Evolutionary conservation across 1,140 invertebrate genomes (phyloP).

Genomic region (Eufriesea mexicana): DNA sequence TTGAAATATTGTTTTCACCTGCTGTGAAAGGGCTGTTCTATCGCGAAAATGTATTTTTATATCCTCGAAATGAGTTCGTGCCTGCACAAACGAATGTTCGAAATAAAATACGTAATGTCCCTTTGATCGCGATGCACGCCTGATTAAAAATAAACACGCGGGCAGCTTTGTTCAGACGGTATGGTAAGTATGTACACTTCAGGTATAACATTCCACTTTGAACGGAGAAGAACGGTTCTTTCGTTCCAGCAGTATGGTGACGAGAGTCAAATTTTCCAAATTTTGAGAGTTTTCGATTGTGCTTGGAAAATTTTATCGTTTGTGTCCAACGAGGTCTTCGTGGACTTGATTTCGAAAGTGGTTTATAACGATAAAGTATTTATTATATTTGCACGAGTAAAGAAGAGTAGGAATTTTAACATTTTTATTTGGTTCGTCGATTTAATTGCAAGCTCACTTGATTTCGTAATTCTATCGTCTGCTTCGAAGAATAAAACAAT

Average conservation of each 20-base stretch:
- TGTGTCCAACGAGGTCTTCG: too few species aligned
- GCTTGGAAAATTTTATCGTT: neutral
- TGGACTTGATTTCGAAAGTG: neutral
- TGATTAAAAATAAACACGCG: neutral
- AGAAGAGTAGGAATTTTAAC: too few species aligned
- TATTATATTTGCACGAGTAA: neutral
- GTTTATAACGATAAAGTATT: neutral
- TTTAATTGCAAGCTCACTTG: too few species aligned
- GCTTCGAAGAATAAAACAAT: too few species aligned
- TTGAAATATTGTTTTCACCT: constrained; percentile 22
- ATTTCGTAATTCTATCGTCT: too few species aligned
- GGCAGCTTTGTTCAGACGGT: neutral
- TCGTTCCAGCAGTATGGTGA: neutral
- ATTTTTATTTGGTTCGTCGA: too few species aligned
- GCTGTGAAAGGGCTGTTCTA: neutral
- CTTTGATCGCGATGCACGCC: constrained; percentile 2
- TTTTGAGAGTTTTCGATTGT: neutral
- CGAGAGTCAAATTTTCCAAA: neutral
- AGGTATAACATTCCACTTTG: neutral
- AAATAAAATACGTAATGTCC: neutral
- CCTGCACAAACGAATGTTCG: neutral
- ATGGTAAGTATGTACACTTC: neutral
- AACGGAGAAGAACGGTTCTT: neutral
- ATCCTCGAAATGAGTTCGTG: neutral
- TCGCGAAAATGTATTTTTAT: constrained; percentile 4